Conservation (phyloP, 2,113 vertebrate genomes). For the Silurus asotus region DNA sequence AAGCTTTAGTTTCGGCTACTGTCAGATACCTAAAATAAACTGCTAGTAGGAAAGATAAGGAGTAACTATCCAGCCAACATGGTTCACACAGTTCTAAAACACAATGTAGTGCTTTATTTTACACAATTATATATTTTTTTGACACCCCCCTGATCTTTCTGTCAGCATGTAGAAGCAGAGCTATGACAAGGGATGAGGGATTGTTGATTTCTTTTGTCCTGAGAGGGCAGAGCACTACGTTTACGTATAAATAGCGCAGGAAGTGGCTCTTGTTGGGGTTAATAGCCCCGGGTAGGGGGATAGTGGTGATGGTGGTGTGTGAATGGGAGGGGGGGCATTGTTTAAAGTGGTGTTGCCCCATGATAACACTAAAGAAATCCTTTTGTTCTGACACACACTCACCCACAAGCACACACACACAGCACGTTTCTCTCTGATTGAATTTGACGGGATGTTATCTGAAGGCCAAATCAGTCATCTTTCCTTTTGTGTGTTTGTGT, state of each 20-base stretch:
- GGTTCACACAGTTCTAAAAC: no score
- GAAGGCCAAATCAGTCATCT: conserved; percentile 15
- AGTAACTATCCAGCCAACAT: no score
- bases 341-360: conserved; percentile 30
- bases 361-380: conserved; percentile 46
- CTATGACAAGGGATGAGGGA: not conserved
- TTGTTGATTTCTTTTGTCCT: conserved; percentile 39
- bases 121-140: no score
- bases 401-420: conserved; percentile 28
- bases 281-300: conserved; percentile 23
- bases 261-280: conserved; percentile 46
- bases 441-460: conserved; percentile 32
- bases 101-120: no score
- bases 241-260: conserved; percentile 45
- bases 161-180: not conserved
- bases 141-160: not conserved
- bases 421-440: conserved; percentile 12
- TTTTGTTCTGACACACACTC: conserved; percentile 32
- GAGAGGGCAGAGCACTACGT: conserved; percentile 8
- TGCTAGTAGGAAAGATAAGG: no score
- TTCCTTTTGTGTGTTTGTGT: conserved; percentile 5
- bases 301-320: not conserved
- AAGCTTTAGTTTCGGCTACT: not conserved
- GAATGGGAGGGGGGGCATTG: conserved; percentile 16
- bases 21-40: not conserved